These are phyloP conservation scores for Amblyornis subalaris DNA, from an alignment of 2,113 vertebrate species.

Conservation along the genomic window DNA sequence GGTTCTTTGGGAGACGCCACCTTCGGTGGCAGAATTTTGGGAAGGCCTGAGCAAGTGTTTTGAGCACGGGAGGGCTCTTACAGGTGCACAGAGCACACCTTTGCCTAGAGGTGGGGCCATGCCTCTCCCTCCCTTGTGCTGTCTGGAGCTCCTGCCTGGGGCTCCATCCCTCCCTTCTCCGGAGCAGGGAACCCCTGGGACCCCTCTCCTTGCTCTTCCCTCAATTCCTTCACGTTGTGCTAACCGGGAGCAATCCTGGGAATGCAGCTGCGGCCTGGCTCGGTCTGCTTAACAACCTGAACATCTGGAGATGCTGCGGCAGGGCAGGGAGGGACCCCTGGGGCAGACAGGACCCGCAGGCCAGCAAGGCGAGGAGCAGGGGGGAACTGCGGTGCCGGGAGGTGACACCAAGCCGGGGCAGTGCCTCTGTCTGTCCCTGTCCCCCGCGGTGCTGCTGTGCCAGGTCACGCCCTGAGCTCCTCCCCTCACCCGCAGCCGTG, in stretches of 20 bases:
- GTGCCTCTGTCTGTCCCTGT: neutral
- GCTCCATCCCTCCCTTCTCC: neutral
- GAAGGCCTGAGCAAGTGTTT: neutral
- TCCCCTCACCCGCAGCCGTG: neutral
- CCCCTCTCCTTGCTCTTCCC: neutral
- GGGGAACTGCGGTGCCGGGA: neutral
- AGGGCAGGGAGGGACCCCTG: neutral
- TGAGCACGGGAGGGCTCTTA: neutral
- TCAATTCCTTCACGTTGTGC: neutral
- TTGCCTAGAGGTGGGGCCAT: neutral
- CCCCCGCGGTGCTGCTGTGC: neutral
- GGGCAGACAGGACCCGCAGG: neutral
- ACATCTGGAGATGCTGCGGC: neutral
- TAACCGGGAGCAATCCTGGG: neutral
- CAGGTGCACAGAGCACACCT: neutral
- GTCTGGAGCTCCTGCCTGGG: neutral
- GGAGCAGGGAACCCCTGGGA: neutral
- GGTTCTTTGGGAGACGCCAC: neutral
- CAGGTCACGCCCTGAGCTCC: fast-evolving
- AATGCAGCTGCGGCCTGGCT: neutral
- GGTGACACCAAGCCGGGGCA: neutral
- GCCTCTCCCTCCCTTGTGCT: neutral
- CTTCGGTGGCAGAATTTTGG: neutral
- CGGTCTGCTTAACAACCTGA: fast-evolving
- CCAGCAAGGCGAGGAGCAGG: neutral